A percentile compares a stretch with the other conserved stretches of the same genome.
Evolutionary conservation across 2,113 vertebrate species (phyloP).

Genomic region (Malurus cyaneus): DNA sequence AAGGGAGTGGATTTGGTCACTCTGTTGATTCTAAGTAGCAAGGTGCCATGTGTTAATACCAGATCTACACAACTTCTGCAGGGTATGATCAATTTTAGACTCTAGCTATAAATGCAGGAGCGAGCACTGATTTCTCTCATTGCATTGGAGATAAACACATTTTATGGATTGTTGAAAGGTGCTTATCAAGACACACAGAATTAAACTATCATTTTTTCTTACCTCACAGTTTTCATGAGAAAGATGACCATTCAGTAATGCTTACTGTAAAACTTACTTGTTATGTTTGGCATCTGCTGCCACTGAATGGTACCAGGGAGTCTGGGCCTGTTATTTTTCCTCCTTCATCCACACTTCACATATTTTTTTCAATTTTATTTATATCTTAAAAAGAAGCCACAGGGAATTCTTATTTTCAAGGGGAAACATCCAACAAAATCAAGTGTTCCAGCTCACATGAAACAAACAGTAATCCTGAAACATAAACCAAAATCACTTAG

Average conservation of each 20-base stretch:
- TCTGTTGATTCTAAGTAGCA: neutral
- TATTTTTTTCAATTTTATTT: constrained; percentile 49
- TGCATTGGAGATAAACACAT: neutral
- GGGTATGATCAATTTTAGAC: neutral
- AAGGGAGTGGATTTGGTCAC: neutral
- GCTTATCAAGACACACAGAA: neutral
- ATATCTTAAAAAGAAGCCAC: constrained; percentile 28
- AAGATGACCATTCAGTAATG: neutral
- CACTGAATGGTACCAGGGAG: constrained; percentile 51
- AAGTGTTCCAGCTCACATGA: neutral
- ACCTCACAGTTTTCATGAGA: neutral
- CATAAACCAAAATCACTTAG: constrained; percentile 39
- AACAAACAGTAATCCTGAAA: constrained; percentile 39
- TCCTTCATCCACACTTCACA: constrained; percentile 35
- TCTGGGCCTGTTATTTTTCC: constrained; percentile 48
- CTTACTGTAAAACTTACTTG: constrained; percentile 36
- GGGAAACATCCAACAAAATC: constrained; percentile 47
- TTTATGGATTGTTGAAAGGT: neutral
- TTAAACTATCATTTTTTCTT: neutral
- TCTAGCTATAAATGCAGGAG: neutral
- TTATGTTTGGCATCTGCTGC: constrained; percentile 51
- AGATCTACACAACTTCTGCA: neutral
- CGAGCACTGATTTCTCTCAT: neutral
- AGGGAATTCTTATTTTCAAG: neutral
- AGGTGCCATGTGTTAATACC: neutral